Conservation (phyloP, 2,888 invertebrate genomes). For the Drosophila recens region DNA sequence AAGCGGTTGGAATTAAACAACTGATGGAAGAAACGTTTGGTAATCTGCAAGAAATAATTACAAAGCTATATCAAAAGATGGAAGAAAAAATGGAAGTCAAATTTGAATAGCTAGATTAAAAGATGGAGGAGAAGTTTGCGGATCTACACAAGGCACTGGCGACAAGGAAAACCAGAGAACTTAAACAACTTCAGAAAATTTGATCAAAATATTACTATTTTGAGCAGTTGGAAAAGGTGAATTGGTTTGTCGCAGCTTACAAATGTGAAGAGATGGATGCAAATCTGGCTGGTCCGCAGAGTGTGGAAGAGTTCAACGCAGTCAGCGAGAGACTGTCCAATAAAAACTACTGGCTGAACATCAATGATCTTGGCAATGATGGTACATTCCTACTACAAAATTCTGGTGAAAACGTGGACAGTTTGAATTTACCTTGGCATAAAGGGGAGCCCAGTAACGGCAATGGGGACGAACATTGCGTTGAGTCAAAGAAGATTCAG, state of each 20-base stretch:
- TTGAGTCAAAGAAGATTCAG: fast-evolving
- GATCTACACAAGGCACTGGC: not conserved
- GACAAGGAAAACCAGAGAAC: not conserved
- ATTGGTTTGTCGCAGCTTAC: not conserved
- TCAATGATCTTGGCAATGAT: not conserved
- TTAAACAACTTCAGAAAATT: not conserved
- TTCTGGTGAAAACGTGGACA: not conserved
- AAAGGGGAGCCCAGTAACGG: not conserved
- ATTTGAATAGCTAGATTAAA: not conserved
- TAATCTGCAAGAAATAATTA: not conserved
- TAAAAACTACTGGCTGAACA: not conserved
- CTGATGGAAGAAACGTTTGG: not conserved
- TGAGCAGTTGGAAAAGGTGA: not conserved
- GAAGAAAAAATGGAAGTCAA: no score
- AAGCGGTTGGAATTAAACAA: not conserved
- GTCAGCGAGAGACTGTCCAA: not conserved
- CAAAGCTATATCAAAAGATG: no score
- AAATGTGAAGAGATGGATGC: not conserved
- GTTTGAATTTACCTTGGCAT: not conserved
- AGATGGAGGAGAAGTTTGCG: not conserved
- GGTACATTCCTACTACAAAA: not conserved
- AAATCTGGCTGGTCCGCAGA: not conserved
- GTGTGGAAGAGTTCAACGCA: not conserved
- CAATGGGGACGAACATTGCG: not conserved
- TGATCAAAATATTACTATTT: not conserved